Conservation (phyloP, 1,140 invertebrate genomes). For the Asobara japonica region DNA sequence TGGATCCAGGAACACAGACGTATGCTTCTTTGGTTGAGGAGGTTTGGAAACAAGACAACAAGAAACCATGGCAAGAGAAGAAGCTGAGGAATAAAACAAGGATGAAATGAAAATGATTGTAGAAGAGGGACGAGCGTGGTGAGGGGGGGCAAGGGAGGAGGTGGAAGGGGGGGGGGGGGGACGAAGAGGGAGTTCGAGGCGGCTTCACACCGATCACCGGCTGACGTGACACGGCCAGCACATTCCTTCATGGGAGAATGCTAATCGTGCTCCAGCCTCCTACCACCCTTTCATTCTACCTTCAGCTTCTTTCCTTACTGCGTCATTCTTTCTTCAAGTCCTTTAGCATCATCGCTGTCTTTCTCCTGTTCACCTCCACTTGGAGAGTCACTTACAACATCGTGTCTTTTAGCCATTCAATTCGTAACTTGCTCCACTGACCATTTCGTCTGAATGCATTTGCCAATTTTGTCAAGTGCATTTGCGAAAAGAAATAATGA, state of each 20-base stretch:
- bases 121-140: slow-evolving; percentile 7
- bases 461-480: slow-evolving; percentile 27
- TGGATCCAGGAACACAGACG: background rate
- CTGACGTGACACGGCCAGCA: slow-evolving; percentile 55
- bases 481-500: background rate
- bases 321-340: slow-evolving; percentile 16
- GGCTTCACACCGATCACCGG: slow-evolving; percentile 55
- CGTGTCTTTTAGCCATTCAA: slow-evolving; percentile 1
- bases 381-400: background rate
- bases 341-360: slow-evolving; percentile 21
- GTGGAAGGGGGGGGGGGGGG: slow-evolving; percentile 21
- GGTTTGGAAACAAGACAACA: slow-evolving; percentile 15
- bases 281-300: slow-evolving; percentile 37
- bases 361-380: background rate
- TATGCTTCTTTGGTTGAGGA: background rate
- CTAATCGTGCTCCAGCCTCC: slow-evolving; percentile 55
- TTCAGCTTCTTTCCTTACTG: slow-evolving; percentile 23
- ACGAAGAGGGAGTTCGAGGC: slow-evolving; percentile 48
- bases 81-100: background rate
- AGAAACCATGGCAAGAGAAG: background rate
- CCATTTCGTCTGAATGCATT: slow-evolving; percentile 40
- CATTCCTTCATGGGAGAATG: slow-evolving; percentile 62
- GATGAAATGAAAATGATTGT: slow-evolving; percentile 29
- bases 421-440: slow-evolving; percentile 30
- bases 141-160: background rate